phyloP scores from a whole-genome alignment of 1,140 invertebrate genomes.

The Metaphire vulgaris region DNA sequence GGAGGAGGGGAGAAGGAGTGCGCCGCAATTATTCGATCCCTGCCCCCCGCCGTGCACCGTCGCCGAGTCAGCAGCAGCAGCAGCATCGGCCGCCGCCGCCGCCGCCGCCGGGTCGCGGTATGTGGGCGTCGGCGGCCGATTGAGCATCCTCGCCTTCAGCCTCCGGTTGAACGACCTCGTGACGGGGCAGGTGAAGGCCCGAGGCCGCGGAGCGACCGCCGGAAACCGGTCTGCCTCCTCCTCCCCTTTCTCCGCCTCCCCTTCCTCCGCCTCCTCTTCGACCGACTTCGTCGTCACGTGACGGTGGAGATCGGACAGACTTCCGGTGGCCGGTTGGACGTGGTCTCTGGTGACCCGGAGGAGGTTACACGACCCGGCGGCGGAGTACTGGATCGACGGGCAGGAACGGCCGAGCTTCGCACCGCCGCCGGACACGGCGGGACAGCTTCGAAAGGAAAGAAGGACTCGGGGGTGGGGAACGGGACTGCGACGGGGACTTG shows the following conservation, averaged over 20 bases:
- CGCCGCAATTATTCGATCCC: too few relatives aligned
- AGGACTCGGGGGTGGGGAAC: background rate
- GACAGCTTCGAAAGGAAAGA: background rate
- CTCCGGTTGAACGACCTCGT: background rate
- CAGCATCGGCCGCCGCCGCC: too few relatives aligned
- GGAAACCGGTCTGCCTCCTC: background rate
- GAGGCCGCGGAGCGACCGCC: background rate
- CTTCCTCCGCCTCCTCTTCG: background rate
- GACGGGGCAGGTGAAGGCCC: background rate
- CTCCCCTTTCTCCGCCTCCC: too few relatives aligned
- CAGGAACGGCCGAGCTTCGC: background rate
- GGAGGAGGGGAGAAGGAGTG: too few relatives aligned
- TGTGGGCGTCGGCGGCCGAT: background rate
- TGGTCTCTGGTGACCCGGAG: background rate
- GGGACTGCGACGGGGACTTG: background rate
- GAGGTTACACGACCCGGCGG: background rate
- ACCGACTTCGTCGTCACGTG: background rate
- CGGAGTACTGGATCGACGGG: background rate
- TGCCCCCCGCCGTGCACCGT: too few relatives aligned
- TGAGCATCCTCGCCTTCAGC: background rate
- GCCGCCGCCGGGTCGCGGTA: background rate
- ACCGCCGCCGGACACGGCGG: background rate
- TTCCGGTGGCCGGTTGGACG: background rate
- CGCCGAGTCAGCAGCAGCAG: too few relatives aligned
- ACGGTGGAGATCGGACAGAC: background rate